Evolutionary conservation across 1,140 invertebrate genomes (phyloP), one percentile per base, ranked within the genome.

Genomic region (Macrocentrus cingulum): DNA sequence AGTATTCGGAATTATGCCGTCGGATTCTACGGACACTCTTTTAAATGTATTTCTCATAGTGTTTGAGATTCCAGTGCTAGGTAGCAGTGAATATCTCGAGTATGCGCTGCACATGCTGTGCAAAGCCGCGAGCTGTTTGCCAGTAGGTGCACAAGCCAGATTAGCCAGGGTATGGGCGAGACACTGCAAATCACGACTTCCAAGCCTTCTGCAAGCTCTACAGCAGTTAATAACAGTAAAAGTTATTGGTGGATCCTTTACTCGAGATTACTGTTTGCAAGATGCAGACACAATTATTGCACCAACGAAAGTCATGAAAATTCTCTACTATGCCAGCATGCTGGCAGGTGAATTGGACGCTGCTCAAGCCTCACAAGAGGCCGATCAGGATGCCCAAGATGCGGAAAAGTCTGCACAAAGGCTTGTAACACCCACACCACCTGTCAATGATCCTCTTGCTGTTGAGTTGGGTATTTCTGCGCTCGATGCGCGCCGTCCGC

Each of bases 301-400:
- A 52, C 87, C 91, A 8, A 92, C 90, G 13, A 92, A 91, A 83
- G 81, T 92, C 16, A 89, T 91, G 83, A 92, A 91, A 85, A 89
- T 96, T 74, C 76, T 95, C 0, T 97, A 92, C 72, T 95, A 94
- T 80, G 93, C 93, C 18, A 94, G 88, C 74, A 88, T 96, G 65
- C 68, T 94, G 59, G 92, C 91, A 0, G 94, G 94, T 22, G 82
- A 86, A 37, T 77, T 90, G 67, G 92, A 95, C 68, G 79, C 84
- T 4, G 81, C 84, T 8, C 82, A 85, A 9, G 63, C 84, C 22
- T 54, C 39, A 22, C 67, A 81, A 7, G 82, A 85, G 34, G 84
- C 87, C 60, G 83, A 86, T 1, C 70, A 74, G 39, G 79, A 74
- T 13, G 55, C 69, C 18, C 62, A 62, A 2, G 66, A 41, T 59